Conservation (phyloP, 2,888 invertebrate genomes). For the Ditula angustiorana region DNA sequence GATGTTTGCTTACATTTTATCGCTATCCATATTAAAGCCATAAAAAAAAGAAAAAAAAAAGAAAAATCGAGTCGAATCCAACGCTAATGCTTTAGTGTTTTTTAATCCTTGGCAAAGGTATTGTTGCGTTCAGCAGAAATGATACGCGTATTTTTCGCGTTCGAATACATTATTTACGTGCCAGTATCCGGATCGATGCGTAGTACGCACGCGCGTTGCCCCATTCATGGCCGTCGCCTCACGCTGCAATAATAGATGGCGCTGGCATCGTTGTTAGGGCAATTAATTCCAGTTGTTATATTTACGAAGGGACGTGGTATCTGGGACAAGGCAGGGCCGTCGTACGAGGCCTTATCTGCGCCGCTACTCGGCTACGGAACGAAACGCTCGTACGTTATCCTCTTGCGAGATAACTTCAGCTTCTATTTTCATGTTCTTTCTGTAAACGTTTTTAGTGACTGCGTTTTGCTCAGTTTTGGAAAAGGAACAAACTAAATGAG, state of each 20-base stretch:
- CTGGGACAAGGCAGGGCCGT: conserved; percentile 43
- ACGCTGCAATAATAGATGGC: conserved; percentile 63
- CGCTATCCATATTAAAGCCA: not conserved
- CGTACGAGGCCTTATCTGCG: conserved; percentile 32
- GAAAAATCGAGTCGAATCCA: no score
- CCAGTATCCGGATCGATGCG: conserved; percentile 72
- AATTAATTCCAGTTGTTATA: conserved; percentile 53
- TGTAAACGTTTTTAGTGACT: not conserved
- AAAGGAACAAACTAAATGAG: conserved; percentile 2
- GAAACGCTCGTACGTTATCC: conserved; percentile 18
- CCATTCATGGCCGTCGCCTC: conserved; percentile 63
- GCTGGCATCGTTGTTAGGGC: conserved; percentile 47
- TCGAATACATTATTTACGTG: conserved; percentile 76
- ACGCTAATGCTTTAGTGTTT: no score
- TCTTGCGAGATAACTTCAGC: conserved; percentile 9
- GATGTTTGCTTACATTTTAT: conserved; percentile 30
- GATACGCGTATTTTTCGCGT: conserved; percentile 57
- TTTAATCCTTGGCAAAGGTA: conserved; percentile 12
- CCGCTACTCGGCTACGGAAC: conserved; percentile 14
- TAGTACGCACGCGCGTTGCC: conserved; percentile 74
- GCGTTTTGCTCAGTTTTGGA: not conserved
- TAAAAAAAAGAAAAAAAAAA: not conserved
- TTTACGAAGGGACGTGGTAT: conserved; percentile 45
- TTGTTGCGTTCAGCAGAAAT: conserved; percentile 47
- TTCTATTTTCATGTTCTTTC: not conserved